Base-by-base conservation (phyloP, 1,140 invertebrate genomes). In the Muscidifurax raptorellus region DNA sequence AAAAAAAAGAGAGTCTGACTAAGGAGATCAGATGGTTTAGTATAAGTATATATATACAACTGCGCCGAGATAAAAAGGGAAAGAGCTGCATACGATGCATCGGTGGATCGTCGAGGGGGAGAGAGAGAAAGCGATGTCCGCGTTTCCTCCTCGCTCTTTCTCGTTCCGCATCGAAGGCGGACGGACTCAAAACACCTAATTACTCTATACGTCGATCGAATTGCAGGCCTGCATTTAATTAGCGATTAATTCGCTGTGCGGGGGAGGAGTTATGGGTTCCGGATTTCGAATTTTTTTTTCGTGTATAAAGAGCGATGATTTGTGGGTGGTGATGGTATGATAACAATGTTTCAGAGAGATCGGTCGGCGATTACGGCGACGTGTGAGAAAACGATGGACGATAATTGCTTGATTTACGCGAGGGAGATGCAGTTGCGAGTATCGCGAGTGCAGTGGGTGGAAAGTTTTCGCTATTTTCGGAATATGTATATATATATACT, bases 161-260 rank as follows among this genome's bases (percentile, higher is more conserved):
- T 59, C 52, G 52, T 59, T 59, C 52, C 52, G 52, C 52, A 59
- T 59, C 18, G 52, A n/a, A 59, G 18, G 40, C 40, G n/a, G 27
- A 18, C 15, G 12, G 5, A 6, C 76, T 74, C n/a, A 44, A 74
- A 75, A 30, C 69, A 67, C 30, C 30, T 27, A 47, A 80, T 84
- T 80, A 67, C 36, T 75, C 67, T 40, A 36, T 36, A 13, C 30
- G 25, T n/a, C 76, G 52, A 80, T 80, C 59, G 27, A 80, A 27
- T 32, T 75, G 67, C 44, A n/a, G 36, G 67, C 10, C 27, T 30
- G 79, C 32, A 75, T 80, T 75, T 80, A 80, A 84, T 80, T 84
- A 84, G 27, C 18, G 66, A 80, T 84, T 66, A 40, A 80, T 84
- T 71, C 30, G 25, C 22, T 0, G 25, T 52, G 7, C 27, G 27